These are phyloP conservation scores for Sinodicranocentrus sp. DNA, from an alignment of 2,888 invertebrate genomes.

Conservation along the genomic window DNA sequence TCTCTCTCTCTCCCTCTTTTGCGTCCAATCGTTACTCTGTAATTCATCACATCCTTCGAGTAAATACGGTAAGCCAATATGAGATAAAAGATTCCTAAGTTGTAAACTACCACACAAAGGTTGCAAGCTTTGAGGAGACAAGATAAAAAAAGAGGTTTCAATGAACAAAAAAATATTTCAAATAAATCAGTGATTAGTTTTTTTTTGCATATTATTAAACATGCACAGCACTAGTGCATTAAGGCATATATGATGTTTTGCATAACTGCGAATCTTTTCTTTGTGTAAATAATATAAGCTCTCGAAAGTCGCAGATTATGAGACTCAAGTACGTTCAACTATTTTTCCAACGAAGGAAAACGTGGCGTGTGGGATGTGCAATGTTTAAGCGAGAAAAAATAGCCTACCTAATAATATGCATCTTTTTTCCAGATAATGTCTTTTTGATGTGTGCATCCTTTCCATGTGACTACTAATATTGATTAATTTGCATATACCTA, in stretches of 20 bases:
- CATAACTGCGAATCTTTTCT: not conserved
- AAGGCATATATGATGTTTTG: not conserved
- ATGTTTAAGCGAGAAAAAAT: not conserved
- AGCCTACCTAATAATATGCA: not conserved
- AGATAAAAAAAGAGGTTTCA: not conserved
- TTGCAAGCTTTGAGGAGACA: too few species aligned
- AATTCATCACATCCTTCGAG: too few species aligned
- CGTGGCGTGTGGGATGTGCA: not conserved
- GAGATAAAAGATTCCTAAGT: too few species aligned
- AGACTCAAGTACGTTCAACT: not conserved
- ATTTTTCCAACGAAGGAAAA: not conserved
- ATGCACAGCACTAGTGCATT: too few species aligned
- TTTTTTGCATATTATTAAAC: not conserved
- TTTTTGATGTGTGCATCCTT: not conserved
- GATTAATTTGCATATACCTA: constrained; percentile 3
- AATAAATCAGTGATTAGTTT: not conserved
- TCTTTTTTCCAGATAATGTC: not conserved
- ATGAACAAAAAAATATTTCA: not conserved
- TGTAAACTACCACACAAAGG: too few species aligned
- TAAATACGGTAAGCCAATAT: not conserved
- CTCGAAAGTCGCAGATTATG: constrained; percentile 1
- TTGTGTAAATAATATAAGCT: not conserved
- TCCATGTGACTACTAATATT: not conserved
- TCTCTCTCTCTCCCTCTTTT: too few species aligned
- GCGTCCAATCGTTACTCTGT: too few species aligned